Percentiles rank a stretch among this genome's conserved stretches.
These are phyloP conservation scores for Psylliodes chrysocephalus DNA, from an alignment of 2,888 invertebrate species.

Conservation along the genomic window DNA sequence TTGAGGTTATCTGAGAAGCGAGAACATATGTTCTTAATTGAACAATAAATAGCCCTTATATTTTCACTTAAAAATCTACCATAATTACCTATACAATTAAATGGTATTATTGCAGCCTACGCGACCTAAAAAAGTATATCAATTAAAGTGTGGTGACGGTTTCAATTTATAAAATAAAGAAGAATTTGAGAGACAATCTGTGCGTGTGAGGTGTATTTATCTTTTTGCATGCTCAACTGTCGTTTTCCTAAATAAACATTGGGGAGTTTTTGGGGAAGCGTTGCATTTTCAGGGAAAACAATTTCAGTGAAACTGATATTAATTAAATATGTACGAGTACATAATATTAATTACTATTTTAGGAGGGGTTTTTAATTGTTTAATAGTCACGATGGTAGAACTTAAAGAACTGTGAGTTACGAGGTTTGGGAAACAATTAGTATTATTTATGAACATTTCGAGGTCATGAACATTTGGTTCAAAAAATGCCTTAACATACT, in stretches of 20 bases:
- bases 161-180: conserved; percentile 31
- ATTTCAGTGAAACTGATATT: no score
- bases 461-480: no score
- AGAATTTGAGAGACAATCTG: conserved; percentile 16
- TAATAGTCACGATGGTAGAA: no score
- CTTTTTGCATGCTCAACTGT: conserved; percentile 24
- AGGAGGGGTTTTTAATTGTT: no score
- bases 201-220: conserved; percentile 7
- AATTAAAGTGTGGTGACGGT: conserved; percentile 38
- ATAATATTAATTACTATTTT: no score
- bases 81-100: conserved; percentile 37
- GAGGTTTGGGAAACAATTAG: no score
- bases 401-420: no score
- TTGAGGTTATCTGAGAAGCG: conserved; percentile 28
- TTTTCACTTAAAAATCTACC: conserved; percentile 35
- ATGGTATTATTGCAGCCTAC: conserved; percentile 32
- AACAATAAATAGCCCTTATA: conserved; percentile 42
- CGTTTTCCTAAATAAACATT: conserved; percentile 11
- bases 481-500: no score
- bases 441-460: no score
- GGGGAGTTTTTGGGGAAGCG: background rate
- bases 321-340: no score
- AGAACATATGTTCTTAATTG: conserved; percentile 38
- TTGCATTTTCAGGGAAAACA: background rate
- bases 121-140: conserved; percentile 38